Evolutionary conservation across 2,113 vertebrate species (phyloP).

Genomic region (Ptyas mucosa): DNA sequence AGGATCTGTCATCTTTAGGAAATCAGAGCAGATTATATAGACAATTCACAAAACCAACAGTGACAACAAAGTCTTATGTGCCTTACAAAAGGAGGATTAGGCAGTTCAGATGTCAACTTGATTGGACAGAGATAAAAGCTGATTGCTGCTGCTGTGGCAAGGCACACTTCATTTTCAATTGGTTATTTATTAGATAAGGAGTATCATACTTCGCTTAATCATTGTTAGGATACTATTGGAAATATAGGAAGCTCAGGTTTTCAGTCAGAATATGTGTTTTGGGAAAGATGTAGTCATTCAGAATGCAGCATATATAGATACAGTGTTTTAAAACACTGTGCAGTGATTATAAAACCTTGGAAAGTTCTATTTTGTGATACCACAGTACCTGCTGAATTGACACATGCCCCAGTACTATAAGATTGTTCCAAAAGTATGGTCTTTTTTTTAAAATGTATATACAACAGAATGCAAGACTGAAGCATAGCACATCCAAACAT

Average conservation of each 20-base stretch:
- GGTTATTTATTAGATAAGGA: slow-evolving; percentile 72
- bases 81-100: slow-evolving; percentile 90
- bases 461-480: slow-evolving; percentile 2
- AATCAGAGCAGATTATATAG: slow-evolving; percentile 87
- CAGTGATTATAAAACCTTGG: not conserved
- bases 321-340: not conserved
- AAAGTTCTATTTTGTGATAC: not conserved
- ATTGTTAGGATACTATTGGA: slow-evolving; percentile 54
- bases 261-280: slow-evolving; percentile 2
- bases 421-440: slow-evolving; percentile 29
- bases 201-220: slow-evolving; percentile 68
- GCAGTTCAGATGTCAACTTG: slow-evolving; percentile 86
- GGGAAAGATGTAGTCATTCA: not conserved
- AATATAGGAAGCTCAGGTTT: slow-evolving; percentile 57
- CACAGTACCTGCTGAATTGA: not conserved
- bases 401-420: not conserved
- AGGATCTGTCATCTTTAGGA: slow-evolving; percentile 85
- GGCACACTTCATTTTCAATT: slow-evolving; percentile 79
- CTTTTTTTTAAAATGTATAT: not conserved
- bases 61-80: slow-evolving; percentile 84
- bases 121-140: slow-evolving; percentile 90
- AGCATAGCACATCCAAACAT: not conserved
- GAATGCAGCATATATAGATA: not conserved
- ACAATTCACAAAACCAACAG: slow-evolving; percentile 89
- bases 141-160: slow-evolving; percentile 81